These are phyloP conservation scores for Mus caroli DNA, from an alignment of 2,797 vertebrate species.

Conservation along the genomic window DNA sequence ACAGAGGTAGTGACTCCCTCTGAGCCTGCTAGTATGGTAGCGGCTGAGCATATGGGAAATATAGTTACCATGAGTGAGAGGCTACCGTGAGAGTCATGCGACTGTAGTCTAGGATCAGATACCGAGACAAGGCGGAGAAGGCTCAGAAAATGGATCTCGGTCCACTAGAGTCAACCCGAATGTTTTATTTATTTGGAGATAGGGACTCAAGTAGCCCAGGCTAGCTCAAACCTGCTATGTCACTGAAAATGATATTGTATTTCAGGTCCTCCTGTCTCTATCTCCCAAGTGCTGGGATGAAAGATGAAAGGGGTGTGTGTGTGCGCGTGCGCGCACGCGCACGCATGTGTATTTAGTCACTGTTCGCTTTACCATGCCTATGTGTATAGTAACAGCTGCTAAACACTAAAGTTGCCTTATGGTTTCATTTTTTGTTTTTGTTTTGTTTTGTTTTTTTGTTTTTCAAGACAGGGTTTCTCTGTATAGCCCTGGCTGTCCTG, in stretches of 20 bases:
- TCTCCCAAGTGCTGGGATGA: neutral
- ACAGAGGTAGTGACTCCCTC: neutral
- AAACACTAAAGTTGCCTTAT: neutral
- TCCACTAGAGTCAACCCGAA: neutral
- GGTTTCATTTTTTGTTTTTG: neutral
- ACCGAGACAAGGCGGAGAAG: neutral
- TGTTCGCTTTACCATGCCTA: neutral
- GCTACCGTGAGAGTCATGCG: neutral
- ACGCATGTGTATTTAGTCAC: neutral
- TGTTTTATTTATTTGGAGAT: neutral
- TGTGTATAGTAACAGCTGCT: neutral
- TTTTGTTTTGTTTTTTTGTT: too few species aligned
- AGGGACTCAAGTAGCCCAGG: neutral
- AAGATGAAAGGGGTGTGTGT: neutral
- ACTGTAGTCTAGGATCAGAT: neutral
- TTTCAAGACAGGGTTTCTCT: too few species aligned
- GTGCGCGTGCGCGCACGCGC: neutral
- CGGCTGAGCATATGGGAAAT: neutral
- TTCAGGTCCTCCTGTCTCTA: neutral
- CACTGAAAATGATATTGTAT: neutral
- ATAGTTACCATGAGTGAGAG: neutral
- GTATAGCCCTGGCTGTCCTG: too few species aligned
- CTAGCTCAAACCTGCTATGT: neutral
- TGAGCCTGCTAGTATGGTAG: neutral
- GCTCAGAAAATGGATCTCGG: neutral